These are phyloP conservation scores for Potamilus streckersoni DNA, from an alignment of 1,140 invertebrate genomes.

Conservation along the genomic window DNA sequence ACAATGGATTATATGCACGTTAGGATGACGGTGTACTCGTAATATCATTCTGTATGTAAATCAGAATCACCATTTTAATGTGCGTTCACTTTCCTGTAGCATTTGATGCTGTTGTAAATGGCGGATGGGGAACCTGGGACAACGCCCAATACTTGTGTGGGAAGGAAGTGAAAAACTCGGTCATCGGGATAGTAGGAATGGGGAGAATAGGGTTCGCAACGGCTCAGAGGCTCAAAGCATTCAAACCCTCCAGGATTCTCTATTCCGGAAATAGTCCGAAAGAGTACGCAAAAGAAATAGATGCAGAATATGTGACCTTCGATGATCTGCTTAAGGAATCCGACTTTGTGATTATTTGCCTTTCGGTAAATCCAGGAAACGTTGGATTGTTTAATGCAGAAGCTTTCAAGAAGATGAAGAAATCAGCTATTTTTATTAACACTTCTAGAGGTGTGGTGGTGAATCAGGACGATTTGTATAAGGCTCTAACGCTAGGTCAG, in stretches of 20 bases:
- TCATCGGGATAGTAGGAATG: constrained; percentile 87
- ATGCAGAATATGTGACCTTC: constrained; percentile 76
- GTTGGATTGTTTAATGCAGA: constrained; percentile 54
- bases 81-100: constrained; percentile 35
- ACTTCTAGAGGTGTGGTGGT: constrained; percentile 63
- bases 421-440: constrained; percentile 63
- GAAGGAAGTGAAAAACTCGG: constrained; percentile 79
- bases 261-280: constrained; percentile 79
- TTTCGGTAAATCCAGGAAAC: constrained; percentile 57
- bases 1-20: no score
- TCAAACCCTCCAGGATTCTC: constrained; percentile 77
- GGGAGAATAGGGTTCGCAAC: constrained; percentile 81
- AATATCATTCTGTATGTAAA: no score
- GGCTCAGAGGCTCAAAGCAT: constrained; percentile 76
- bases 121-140: constrained; percentile 80
- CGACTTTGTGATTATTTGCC: constrained; percentile 65
- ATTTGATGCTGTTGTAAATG: constrained; percentile 46
- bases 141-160: constrained; percentile 91
- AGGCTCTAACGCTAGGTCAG: constrained; percentile 64
- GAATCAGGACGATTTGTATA: constrained; percentile 61
- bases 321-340: constrained; percentile 57
- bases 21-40: no score
- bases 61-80: no score
- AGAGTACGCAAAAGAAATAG: constrained; percentile 73
- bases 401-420: constrained; percentile 65